Base-by-base conservation (phyloP, 2,797 vertebrate genomes). In the Centropyge bicolor region DNA sequence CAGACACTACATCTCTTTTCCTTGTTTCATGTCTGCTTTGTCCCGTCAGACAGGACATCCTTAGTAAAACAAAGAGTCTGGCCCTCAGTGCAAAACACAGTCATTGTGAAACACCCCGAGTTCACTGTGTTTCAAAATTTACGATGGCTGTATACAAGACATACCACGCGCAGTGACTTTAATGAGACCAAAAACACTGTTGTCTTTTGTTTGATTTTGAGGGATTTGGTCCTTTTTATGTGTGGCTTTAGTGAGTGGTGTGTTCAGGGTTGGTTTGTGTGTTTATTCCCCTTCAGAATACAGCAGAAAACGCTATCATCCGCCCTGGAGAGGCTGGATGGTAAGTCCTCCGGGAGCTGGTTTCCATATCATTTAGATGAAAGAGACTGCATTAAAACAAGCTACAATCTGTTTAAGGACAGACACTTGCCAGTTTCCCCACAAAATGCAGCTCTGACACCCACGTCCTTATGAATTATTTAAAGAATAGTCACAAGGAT, bases 21-120 rank as follows among this genome's bases (percentile, higher is more conserved):
- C 87, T 76, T 74, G 62, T 90, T 85, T 86, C 80, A 66, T 60
- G 74, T 91, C 84, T 86, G 70, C 84, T 86, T 88, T 85, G 83
- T 91, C 70, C 69, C 14, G 49, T 82, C 79, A 85, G 85, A 92
- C 92, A 90, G 91, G 91, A 94, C 81, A 88, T 93, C 90, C 93
- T 93, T 86, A 81, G 38, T 83, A 27, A 83, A 86, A 89, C 86
- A 89, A 86, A 91, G 82, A 84, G 81, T 82, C 92, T 87, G 79
- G 66, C 48, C 69, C 24, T 74, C 10, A 45, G 68, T 57, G 71
- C 31, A 27, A 56, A 83, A 45, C 78, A 41, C 41, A 60, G 56
- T 57, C 67, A 62, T 48, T 81, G 59, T 80, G 56, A 76, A 85
- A 86, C 46, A 46, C 62, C 36, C 27, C n/a, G 35, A 0, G 10